These are phyloP conservation scores for Penaeus japonicus DNA, from an alignment of 1,140 invertebrate genomes.

Conservation along the genomic window DNA sequence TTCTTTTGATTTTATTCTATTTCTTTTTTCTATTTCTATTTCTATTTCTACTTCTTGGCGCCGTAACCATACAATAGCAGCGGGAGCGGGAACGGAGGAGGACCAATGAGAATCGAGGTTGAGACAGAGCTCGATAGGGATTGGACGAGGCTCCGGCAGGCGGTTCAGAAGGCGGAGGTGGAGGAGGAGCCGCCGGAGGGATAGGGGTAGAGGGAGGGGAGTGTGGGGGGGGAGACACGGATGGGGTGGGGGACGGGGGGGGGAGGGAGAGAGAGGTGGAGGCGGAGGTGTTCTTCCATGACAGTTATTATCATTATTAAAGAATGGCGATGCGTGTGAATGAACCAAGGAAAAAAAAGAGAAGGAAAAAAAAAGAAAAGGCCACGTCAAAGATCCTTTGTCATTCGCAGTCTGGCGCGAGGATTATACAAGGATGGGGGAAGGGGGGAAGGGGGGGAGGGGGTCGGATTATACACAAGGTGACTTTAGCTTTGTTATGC, in stretches of 20 bases:
- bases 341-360: background rate
- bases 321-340: conserved; percentile 12
- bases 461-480: background rate
- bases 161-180: no score
- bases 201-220: no score
- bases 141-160: no score
- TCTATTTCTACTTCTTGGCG: no score
- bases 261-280: no score
- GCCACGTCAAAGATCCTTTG: background rate
- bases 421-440: no score
- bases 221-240: no score
- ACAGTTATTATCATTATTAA: conserved; percentile 3
- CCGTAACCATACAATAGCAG: no score
- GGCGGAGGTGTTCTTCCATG: background rate
- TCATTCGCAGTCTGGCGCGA: background rate
- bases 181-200: no score
- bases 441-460: background rate
- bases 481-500: background rate
- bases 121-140: no score
- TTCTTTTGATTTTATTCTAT: background rate
- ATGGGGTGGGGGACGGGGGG: no score
- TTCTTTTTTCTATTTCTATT: no score
- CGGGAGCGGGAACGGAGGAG: background rate
- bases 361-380: background rate
- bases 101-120: background rate